Percentiles rank a stretch among this genome's conserved stretches.
These are phyloP conservation scores for Spheniscus mendiculus DNA, from an alignment of 2,113 vertebrate species.

Conservation along the genomic window DNA sequence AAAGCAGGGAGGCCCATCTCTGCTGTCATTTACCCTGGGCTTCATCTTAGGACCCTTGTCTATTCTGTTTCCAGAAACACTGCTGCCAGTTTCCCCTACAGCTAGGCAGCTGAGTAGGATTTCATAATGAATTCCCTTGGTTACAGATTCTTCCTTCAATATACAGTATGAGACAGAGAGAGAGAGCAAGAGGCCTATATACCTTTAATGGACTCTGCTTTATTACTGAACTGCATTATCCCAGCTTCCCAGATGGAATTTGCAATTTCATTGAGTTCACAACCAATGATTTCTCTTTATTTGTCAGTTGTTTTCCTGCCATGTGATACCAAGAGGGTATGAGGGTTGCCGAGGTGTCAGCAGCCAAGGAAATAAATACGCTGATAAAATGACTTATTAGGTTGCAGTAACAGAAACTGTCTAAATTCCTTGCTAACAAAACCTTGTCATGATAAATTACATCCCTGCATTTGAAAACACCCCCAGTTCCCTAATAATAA, in stretches of 20 bases:
- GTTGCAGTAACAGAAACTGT: background rate
- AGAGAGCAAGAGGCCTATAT: background rate
- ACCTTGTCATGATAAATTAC: conserved; percentile 41
- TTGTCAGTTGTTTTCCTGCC: conserved; percentile 43
- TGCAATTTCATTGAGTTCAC: conserved; percentile 27
- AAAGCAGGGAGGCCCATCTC: background rate
- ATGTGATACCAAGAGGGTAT: background rate
- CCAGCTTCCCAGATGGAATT: conserved; percentile 35
- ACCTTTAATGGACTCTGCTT: background rate
- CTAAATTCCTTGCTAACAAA: conserved; percentile 39
- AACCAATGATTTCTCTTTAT: conserved; percentile 50
- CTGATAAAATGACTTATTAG: conserved; percentile 35
- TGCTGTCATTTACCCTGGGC: background rate
- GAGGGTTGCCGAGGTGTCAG: background rate
- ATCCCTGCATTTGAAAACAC: conserved; percentile 12
- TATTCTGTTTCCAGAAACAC: background rate
- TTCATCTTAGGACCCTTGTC: background rate
- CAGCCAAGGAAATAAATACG: conserved; percentile 24
- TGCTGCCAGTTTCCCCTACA: background rate
- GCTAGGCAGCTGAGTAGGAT: background rate
- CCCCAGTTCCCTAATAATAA: conserved; percentile 26
- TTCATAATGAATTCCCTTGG: background rate
- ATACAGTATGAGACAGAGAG: background rate
- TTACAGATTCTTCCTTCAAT: background rate
- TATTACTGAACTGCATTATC: conserved; percentile 32